Evolutionary conservation across 2,113 vertebrate species (phyloP), one percentile per base, ranked within the genome.

Genomic region (Tauraco erythrolophus): DNA sequence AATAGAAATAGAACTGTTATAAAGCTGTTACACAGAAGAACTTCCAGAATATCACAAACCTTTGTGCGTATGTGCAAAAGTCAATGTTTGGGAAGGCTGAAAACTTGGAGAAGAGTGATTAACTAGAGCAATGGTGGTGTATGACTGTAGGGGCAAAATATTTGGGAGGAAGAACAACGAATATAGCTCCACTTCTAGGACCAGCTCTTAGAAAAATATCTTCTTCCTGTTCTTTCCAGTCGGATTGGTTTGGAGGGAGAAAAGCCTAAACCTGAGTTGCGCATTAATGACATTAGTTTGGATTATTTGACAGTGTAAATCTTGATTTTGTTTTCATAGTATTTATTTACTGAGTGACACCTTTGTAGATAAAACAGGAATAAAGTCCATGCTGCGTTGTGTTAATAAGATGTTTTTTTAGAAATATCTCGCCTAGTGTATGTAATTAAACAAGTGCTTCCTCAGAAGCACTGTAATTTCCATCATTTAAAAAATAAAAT

Each of bases 21-120:
- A 58, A 81, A 95, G 37, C 48, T 11, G 6, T 58, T 62, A 7
- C 35, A 0, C 35, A 15, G 80, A 43, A 65, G 28, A 48, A 11
- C n/a, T 76, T 88, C 6, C 5, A 31, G 78, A 56, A 5, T 82
- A 53, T 65, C 11, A 3, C 27, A 60, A 61, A 50, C 10, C 35
- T 60, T 31, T 46, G 51, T 56, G 25, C 0, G 0, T 48, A 2
- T 4, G 1, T 75, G 61, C 7, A 41, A 14, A 45, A 69, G 50
- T 53, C 53, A 84, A n/a, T 69, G 8, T 69, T 41, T 85, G 61
- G 53, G 30, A 89, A n/a, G n/a, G 24, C 33, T 60, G 41, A 23
- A 50, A 57, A 57, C 14, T 53, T 2, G 2, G 66, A 64, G 5
- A 28, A 37, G 62, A 22, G 43, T 23, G 24, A 33, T 84, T 18